Evolutionary conservation across 2,888 invertebrate genomes (phyloP), one percentile per base, ranked within the genome.

Genomic region (Trichogramma dendrolimi): DNA sequence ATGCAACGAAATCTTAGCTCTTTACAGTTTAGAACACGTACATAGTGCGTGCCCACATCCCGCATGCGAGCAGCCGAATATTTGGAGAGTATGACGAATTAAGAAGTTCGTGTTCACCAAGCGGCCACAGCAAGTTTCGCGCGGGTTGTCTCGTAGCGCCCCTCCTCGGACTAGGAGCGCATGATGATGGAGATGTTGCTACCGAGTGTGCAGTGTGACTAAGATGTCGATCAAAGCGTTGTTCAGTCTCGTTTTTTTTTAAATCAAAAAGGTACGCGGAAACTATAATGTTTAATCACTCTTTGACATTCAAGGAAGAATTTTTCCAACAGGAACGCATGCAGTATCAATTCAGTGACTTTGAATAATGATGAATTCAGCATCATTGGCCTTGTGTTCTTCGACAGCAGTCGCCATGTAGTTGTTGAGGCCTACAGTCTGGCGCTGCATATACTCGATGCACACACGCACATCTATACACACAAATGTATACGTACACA

Each of bases 271-370:
- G 27, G 2, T 27, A 27, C 27, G 27, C 27, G 27, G 27, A 27
- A 27, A 27, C 27, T 27, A 67, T 72, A 68, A 73, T 74, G 71
- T 72, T 73, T 71, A 72, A 72, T 75, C 74, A 74, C 75, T 73
- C 74, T 75, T 74, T 75, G 77, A 78, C 77, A 76, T 75, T 77
- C 77, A 77, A 75, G 76, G 77, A 78, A 78, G 78, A 78, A 78
- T 78, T 78, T 78, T 78, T 78, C 77, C 77, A 78, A 75, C 78
- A 78, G 78, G 78, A 75, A 76, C 77, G 77, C 78, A 78, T 78
- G 74, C 57, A 65, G 63, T 58, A 67, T 57, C 71, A 68, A 73
- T 71, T 69, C 68, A 67, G 66, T 27, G 27, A 27, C 27, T 27
- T 27, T 27, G 27, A 27, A 27, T 27, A 27, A 27, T 27, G 27